phyloP scores from a whole-genome alignment of 2,113 vertebrate genomes.

The Aegotheles bennettii region DNA sequence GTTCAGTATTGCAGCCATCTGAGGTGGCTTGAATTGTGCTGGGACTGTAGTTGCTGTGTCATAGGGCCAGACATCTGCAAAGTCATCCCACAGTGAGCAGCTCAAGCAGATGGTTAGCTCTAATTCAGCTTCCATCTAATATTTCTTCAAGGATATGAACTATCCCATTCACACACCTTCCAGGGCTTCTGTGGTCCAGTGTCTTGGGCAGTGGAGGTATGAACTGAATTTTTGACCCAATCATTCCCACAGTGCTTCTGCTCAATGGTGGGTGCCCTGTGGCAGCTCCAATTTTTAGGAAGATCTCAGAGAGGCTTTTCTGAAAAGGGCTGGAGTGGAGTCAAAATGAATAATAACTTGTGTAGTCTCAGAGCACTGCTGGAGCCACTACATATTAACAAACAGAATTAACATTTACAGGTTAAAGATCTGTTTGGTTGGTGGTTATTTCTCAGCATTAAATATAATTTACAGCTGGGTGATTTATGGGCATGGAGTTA shows the following conservation, averaged over 20 bases:
- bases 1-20: accelerated
- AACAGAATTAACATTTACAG: conserved; percentile 58
- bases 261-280: not conserved
- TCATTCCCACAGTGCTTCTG: not conserved
- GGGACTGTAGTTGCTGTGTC: not conserved
- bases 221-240: not conserved
- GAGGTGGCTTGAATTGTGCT: not conserved
- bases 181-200: not conserved
- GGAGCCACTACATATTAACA: conserved; percentile 41
- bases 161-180: not conserved
- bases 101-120: not conserved
- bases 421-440: conserved; percentile 53
- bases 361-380: not conserved
- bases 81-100: not conserved
- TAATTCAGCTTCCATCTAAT: not conserved
- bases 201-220: not conserved
- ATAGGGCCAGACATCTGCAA: not conserved
- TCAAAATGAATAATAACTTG: conserved; percentile 22
- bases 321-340: not conserved
- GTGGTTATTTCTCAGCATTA: conserved; percentile 50
- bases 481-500: conserved; percentile 27
- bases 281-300: not conserved
- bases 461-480: conserved; percentile 24
- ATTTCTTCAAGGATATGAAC: not conserved
- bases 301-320: not conserved